Base-by-base conservation (phyloP, 2,888 invertebrate species). In the Noctua janthe region DNA sequence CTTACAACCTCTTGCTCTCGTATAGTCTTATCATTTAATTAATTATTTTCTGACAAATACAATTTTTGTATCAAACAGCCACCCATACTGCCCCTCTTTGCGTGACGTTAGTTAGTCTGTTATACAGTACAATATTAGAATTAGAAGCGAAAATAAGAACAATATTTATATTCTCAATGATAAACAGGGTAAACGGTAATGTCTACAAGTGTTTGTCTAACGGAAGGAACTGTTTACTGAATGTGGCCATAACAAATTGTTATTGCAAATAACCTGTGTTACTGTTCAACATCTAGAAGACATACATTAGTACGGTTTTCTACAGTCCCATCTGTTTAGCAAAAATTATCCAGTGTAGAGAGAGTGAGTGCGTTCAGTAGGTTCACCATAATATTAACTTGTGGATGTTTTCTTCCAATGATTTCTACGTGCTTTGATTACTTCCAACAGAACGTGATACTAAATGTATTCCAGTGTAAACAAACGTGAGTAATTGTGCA, bases 401-500 rank as follows among this genome's bases (percentile, higher is more conserved):
- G 84, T 83, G 76, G 20, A 87, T 87, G 77, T 89, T 90, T 90
- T 89, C 83, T 87, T 87, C 71, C 74, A 76, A 85, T 86, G 81
- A 83, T 88, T 89, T 89, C 88, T 91, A 90, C 91, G 90, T 92
- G 91, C 89, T 89, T 91, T 91, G 91, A 92, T 91, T 91, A 87
- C 88, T 87, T 88, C 86, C 81, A 91, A 89, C 88, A 86, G 83
- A 89, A 90, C 91, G 90, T 92, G 92, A 90, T 92, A 90, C 91
- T 88, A 89, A 91, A 91, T 92, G 88, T 90, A 90, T 91, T 91
- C 86, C 90, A 89, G 88, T 87, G 89, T 92, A 93, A 93, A 93
- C 92, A 93, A 92, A 89, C 89, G 91, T 93, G 93, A 93, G 91
- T 93, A 93, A 93, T 90, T 90, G 89, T 86, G 84, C 87, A 91